Conservation (phyloP, 2,888 invertebrate genomes). For the Tachystola acroxantha region DNA sequence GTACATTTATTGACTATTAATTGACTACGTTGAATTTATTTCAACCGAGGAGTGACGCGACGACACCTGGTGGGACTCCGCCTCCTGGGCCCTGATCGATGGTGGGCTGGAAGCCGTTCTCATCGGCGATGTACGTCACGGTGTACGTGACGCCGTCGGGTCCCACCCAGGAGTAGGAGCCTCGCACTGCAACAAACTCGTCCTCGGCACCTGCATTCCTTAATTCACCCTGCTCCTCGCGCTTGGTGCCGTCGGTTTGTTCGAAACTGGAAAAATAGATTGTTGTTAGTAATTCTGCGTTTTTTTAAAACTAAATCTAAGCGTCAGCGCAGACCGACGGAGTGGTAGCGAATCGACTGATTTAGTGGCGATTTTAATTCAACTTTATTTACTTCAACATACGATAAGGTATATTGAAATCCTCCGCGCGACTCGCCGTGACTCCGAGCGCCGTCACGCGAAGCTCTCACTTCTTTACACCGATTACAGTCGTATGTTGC, state of each 20-base stretch:
- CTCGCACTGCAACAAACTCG: conserved; percentile 66
- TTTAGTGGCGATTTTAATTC: too few relatives aligned
- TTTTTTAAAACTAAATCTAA: too few relatives aligned
- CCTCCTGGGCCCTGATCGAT: conserved; percentile 50
- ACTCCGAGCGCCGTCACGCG: too few relatives aligned
- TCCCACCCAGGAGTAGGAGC: conserved; percentile 68
- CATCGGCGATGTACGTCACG: conserved; percentile 74
- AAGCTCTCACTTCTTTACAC: too few relatives aligned
- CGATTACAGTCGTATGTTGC: too few relatives aligned
- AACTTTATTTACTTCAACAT: too few relatives aligned
- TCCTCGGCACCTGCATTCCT: conserved; percentile 72
- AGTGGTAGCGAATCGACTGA: too few relatives aligned
- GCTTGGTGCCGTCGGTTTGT: conserved; percentile 72
- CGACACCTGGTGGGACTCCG: conserved; percentile 29
- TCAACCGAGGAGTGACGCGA: conserved; percentile 54
- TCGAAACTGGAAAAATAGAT: conserved; percentile 52
- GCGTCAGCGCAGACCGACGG: too few relatives aligned
- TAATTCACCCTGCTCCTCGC: conserved; percentile 68
- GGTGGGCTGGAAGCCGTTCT: conserved; percentile 75
- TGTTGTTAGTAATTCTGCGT: too few relatives aligned
- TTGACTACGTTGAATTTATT: conserved; percentile 4
- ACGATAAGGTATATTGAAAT: too few relatives aligned
- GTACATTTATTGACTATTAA: neutral
- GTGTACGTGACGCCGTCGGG: conserved; percentile 69
- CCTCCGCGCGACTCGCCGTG: too few relatives aligned